A percentile compares a stretch with the other conserved stretches of the same genome.
Conservation (phyloP, 2,888 invertebrate genomes). For the Cinara cedri region DNA sequence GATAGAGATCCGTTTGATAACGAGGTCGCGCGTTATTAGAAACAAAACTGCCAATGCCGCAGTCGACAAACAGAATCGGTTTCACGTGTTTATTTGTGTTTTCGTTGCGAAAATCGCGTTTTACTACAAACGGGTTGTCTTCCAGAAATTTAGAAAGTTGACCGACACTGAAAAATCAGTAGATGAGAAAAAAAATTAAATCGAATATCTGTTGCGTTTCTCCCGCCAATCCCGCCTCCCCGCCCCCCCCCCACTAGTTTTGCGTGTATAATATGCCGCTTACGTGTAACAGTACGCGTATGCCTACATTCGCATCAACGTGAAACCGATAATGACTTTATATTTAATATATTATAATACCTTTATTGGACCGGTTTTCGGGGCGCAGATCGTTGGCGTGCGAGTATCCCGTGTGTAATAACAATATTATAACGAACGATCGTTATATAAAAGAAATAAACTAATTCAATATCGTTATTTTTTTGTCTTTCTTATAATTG, state of each 20-base stretch:
- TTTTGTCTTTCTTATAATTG: too few species aligned
- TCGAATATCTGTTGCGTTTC: not conserved
- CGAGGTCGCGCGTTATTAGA: conserved; percentile 10
- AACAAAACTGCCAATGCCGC: conserved; percentile 26
- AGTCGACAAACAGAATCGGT: not conserved
- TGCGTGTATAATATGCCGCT: not conserved
- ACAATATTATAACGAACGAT: not conserved
- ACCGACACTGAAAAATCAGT: not conserved
- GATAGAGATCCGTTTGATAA: not conserved
- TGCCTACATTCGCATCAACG: not conserved
- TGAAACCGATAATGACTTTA: conserved; percentile 8
- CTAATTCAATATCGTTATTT: not conserved
- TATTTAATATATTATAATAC: too few species aligned
- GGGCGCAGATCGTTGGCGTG: not conserved
- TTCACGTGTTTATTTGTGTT: not conserved
- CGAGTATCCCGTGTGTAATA: not conserved
- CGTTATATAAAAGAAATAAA: not conserved
- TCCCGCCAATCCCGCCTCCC: too few species aligned
- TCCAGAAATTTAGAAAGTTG: conserved; percentile 49
- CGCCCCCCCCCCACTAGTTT: too few species aligned
- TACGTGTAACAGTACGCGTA: not conserved
- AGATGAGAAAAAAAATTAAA: not conserved
- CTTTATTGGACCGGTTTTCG: conserved; percentile 34
- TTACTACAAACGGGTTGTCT: conserved; percentile 30
- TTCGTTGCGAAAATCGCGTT: conserved; percentile 1